These are phyloP conservation scores for Himalopsyche anomala DNA, from an alignment of 2,888 invertebrate species.

Conservation along the genomic window DNA sequence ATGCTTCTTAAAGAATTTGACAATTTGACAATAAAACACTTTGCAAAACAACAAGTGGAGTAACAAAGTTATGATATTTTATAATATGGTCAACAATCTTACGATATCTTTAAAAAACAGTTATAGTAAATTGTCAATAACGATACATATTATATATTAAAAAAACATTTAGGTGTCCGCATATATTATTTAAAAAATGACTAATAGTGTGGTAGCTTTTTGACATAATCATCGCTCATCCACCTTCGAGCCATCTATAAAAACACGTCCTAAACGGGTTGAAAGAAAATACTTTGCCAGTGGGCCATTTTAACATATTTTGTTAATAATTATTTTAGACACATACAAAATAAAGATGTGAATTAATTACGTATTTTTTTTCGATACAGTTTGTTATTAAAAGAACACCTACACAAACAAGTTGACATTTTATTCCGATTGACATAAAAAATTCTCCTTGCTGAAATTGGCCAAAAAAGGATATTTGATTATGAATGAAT, in stretches of 20 bases:
- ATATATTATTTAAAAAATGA: no score
- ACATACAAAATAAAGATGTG: background rate
- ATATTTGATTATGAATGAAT: conserved; percentile 6
- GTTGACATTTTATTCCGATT: conserved; percentile 11
- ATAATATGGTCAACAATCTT: no score
- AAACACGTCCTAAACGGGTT: conserved; percentile 2
- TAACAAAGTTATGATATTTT: no score
- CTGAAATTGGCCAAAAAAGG: background rate
- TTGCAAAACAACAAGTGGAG: no score
- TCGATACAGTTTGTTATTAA: background rate
- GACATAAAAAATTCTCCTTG: background rate
- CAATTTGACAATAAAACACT: no score
- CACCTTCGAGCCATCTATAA: background rate
- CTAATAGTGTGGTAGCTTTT: no score
- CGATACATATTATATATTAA: no score
- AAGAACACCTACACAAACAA: background rate
- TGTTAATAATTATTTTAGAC: background rate
- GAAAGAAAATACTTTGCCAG: background rate
- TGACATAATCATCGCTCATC: background rate
- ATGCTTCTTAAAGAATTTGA: no score
- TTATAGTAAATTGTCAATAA: no score
- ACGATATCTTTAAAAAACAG: no score
- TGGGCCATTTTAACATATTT: conserved; percentile 26
- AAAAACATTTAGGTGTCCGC: no score
- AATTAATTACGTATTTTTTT: background rate